phyloP scores from a whole-genome alignment of 2,113 vertebrate genomes.

The Spermophilus dauricus region DNA sequence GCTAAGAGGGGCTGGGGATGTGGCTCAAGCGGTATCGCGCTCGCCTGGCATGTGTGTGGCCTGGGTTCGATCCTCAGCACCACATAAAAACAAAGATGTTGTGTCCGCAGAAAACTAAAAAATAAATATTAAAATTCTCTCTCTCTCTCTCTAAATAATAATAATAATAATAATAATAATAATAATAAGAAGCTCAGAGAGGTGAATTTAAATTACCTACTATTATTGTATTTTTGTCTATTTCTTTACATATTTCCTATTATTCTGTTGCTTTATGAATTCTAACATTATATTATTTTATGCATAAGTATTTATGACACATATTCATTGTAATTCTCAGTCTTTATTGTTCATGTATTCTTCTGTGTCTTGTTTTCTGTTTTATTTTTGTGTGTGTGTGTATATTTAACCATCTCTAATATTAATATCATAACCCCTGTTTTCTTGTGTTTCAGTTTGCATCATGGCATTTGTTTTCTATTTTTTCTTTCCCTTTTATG shows the following conservation, averaged over 20 bases:
- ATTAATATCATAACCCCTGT: not conserved
- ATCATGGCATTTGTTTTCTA: slow-evolving; percentile 30
- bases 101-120: too few relatives aligned
- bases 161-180: too few relatives aligned
- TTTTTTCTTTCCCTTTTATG: slow-evolving; percentile 21
- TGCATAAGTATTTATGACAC: slow-evolving; percentile 30
- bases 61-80: too few relatives aligned
- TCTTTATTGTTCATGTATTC: slow-evolving; percentile 2
- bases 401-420: not conserved
- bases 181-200: slow-evolving; percentile 31
- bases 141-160: too few relatives aligned
- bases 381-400: not conserved
- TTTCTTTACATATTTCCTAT: not conserved
- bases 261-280: slow-evolving; percentile 44
- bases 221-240: not conserved
- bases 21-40: too few relatives aligned
- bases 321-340: not conserved
- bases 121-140: too few relatives aligned
- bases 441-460: slow-evolving; percentile 43
- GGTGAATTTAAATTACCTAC: slow-evolving; percentile 22
- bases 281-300: slow-evolving; percentile 45
- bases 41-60: too few relatives aligned
- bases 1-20: not conserved
- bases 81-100: too few relatives aligned
- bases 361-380: slow-evolving; percentile 26